A percentile compares a stretch with the other conserved stretches of the same genome.
phyloP scores from a whole-genome alignment of 2,113 vertebrate species.

The Neogale vison region DNA sequence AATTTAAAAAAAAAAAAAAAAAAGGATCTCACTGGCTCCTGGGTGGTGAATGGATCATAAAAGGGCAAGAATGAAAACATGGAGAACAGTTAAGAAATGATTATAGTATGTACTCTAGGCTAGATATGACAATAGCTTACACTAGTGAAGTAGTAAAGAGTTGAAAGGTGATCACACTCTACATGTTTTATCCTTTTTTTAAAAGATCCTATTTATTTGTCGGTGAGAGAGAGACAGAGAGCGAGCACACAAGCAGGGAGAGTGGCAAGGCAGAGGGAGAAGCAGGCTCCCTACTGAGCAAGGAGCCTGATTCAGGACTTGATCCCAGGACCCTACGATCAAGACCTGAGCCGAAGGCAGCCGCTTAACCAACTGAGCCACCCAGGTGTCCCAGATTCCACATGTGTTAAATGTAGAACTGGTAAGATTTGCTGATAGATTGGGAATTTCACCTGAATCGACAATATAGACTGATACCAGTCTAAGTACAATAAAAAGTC shows the following conservation, averaged over 20 bases:
- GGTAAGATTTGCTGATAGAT: neutral
- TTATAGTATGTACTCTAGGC: neutral
- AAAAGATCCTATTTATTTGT: too few species aligned
- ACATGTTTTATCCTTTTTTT: too few species aligned
- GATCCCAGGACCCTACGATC: neutral
- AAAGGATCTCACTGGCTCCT: neutral
- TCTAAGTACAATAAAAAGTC: neutral
- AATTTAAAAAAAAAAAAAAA: too few species aligned
- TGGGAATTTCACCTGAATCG: neutral
- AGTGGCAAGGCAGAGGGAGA: too few species aligned
- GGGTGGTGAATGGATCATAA: neutral
- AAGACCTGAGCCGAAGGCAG: neutral
- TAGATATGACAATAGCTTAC: neutral
- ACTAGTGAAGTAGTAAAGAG: neutral
- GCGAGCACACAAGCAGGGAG: too few species aligned
- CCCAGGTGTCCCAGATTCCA: too few species aligned
- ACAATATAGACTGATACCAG: neutral
- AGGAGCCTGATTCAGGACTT: too few species aligned
- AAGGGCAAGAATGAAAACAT: neutral
- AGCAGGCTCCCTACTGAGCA: too few species aligned
- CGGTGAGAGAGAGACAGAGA: too few species aligned
- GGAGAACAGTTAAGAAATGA: neutral
- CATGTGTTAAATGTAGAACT: neutral
- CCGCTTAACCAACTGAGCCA: too few species aligned
- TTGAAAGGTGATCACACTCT: neutral